phyloP scores from a whole-genome alignment of 2,888 invertebrate species.

The Stenurella melanura region DNA sequence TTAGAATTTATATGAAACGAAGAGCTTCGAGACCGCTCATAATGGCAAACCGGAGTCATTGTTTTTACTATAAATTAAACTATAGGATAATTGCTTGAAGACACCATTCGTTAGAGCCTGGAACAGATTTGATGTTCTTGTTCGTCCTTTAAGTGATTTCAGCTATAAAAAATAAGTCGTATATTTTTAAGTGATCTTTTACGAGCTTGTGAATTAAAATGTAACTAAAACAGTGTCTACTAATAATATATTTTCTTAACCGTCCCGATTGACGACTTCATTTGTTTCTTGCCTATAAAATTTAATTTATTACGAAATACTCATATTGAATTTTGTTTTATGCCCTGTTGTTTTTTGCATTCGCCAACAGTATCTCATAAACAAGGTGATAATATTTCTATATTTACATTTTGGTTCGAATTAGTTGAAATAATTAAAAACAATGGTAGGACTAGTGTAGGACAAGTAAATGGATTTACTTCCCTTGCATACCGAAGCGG shows the following conservation, averaged over 20 bases:
- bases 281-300: conserved; percentile 58
- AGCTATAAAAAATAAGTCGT: conserved; percentile 39
- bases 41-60: neutral
- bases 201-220: conserved; percentile 46
- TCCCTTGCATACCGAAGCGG: too few relatives aligned
- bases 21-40: neutral
- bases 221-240: conserved; percentile 47
- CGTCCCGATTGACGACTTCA: conserved; percentile 53
- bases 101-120: neutral
- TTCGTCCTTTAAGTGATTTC: conserved; percentile 26
- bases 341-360: conserved; percentile 29
- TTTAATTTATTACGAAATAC: conserved; percentile 58
- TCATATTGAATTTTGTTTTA: conserved; percentile 58
- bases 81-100: neutral
- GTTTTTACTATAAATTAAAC: conserved; percentile 1
- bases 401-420: neutral
- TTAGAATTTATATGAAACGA: neutral
- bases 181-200: conserved; percentile 41
- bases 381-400: conserved; percentile 9
- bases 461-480: too few relatives aligned
- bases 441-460: too few relatives aligned
- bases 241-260: conserved; percentile 36
- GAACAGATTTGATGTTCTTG: conserved; percentile 9
- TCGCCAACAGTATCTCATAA: conserved; percentile 9
- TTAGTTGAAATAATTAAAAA: too few relatives aligned